Conservation (phyloP, 2,797 vertebrate species). For the Tamandua tetradactyla region DNA sequence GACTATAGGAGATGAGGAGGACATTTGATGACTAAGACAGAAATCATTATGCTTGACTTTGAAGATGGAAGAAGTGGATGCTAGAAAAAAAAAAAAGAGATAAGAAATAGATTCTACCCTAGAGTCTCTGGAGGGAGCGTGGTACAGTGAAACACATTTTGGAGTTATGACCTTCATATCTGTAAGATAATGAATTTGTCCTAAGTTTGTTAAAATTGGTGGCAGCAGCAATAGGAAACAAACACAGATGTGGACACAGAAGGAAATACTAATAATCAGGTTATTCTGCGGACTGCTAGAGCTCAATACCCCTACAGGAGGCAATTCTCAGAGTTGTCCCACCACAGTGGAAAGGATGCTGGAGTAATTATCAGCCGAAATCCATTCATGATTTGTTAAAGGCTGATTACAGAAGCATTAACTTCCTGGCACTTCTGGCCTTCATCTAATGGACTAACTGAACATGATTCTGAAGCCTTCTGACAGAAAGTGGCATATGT, state of each 20-base stretch:
- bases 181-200: background rate
- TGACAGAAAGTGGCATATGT: background rate
- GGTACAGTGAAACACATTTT: background rate
- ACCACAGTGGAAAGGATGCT: background rate
- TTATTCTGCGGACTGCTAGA: background rate
- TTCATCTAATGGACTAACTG: background rate
- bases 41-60: background rate
- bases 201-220: background rate
- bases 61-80: background rate
- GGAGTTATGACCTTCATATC: background rate
- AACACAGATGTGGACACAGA: background rate
- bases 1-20: background rate
- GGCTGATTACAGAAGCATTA: background rate
- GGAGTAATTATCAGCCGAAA: background rate
- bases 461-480: background rate
- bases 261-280: background rate
- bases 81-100: background rate
- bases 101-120: background rate
- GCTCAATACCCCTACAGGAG: background rate
- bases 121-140: background rate
- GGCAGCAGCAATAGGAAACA: background rate
- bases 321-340: background rate
- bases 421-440: background rate
- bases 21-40: background rate
- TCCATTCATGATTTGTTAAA: background rate